Evolutionary conservation across 2,113 vertebrate species (phyloP).

Genomic region (Pseudorhombus dupliciocellatus): DNA sequence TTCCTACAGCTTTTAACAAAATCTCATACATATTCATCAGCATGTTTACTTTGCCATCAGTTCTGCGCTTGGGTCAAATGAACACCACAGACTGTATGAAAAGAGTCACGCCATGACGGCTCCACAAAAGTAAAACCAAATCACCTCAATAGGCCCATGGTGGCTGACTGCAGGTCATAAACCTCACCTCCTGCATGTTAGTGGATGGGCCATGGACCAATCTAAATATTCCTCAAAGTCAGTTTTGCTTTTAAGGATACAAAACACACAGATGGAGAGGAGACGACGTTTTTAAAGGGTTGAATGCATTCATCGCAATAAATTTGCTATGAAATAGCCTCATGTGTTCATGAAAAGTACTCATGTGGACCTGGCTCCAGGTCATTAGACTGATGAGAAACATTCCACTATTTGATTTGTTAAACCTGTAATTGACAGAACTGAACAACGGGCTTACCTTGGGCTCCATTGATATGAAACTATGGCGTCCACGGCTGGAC

Average conservation of each 20-base stretch:
- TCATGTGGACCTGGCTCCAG: neutral
- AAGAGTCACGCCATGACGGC: neutral
- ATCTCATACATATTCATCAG: neutral
- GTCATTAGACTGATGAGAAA: neutral
- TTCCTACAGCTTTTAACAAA: too few relatives aligned
- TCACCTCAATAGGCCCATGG: neutral
- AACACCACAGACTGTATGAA: neutral
- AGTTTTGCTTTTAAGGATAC: too few relatives aligned
- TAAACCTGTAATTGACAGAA: neutral
- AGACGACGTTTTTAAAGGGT: too few relatives aligned
- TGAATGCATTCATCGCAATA: neutral
- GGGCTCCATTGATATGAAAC: conserved; percentile 99
- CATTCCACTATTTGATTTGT: neutral
- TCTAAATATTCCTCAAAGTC: too few relatives aligned
- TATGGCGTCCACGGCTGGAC: conserved; percentile 93
- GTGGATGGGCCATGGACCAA: neutral
- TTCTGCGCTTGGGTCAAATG: neutral
- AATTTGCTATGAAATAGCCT: too few relatives aligned
- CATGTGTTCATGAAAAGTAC: neutral
- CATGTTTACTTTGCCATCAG: neutral
- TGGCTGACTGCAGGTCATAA: too few relatives aligned
- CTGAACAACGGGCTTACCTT: conserved; percentile 86
- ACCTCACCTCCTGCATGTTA: too few relatives aligned
- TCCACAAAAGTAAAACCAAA: neutral
- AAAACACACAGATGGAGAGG: too few relatives aligned